Conservation (phyloP, 2,888 invertebrate genomes). For the Cheilosia vernalis region DNA sequence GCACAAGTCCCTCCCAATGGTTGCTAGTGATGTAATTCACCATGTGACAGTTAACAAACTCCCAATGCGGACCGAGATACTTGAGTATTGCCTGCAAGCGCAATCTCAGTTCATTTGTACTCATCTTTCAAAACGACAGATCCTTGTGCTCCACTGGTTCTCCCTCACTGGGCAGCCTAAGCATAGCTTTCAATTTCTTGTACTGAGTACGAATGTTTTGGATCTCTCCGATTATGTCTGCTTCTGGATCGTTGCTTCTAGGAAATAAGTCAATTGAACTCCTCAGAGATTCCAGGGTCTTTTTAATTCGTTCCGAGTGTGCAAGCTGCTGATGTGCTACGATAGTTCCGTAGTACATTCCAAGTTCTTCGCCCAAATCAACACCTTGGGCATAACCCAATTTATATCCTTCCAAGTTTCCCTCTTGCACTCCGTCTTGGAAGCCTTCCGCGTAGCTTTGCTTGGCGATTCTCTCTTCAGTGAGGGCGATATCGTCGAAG, state of each 20-base stretch:
- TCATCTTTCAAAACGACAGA: conserved; percentile 77
- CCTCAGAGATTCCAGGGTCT: conserved; percentile 85
- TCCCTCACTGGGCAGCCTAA: conserved; percentile 78
- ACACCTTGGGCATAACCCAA: conserved; percentile 91
- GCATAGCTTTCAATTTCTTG: conserved; percentile 87
- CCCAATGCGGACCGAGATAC: conserved; percentile 86
- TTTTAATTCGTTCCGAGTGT: conserved; percentile 85
- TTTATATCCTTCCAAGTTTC: conserved; percentile 86
- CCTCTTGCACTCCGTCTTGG: conserved; percentile 86
- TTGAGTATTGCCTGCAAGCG: conserved; percentile 84
- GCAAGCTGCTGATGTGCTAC: conserved; percentile 84
- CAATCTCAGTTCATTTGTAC: conserved; percentile 71
- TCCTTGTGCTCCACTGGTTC: conserved; percentile 76
- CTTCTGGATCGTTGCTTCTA: conserved; percentile 86
- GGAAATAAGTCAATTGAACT: conserved; percentile 87
- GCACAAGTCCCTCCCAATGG: conserved; percentile 87
- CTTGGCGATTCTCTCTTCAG: conserved; percentile 87
- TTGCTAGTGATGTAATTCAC: conserved; percentile 88
- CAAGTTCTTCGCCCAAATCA: conserved; percentile 90
- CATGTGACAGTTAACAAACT: conserved; percentile 90
- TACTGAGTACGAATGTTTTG: conserved; percentile 88
- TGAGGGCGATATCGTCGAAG: conserved; percentile 88
- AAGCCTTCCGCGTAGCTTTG: conserved; percentile 89
- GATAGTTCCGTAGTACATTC: conserved; percentile 88
- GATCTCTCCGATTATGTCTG: conserved; percentile 87